Conservation (phyloP, 2,888 invertebrate species). For the Yponomeuta cagnagella region DNA sequence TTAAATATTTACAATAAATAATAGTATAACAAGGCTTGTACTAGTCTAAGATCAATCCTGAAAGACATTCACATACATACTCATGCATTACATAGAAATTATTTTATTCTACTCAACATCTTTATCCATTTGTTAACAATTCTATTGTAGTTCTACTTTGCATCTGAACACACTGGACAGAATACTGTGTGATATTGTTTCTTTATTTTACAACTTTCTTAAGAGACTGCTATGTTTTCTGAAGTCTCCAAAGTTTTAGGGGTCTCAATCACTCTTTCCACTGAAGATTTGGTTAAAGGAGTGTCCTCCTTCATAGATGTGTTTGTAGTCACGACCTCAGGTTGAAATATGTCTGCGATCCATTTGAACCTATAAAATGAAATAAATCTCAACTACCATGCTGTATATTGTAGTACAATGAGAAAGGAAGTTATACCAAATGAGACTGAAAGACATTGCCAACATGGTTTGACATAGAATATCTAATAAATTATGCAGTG, state of each 20-base stretch:
- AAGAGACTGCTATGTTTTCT: background rate
- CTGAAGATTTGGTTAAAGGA: background rate
- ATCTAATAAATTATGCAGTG: background rate
- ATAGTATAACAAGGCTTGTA: background rate
- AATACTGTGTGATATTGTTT: background rate
- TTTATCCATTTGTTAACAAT: too few relatives aligned
- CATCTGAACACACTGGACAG: too few relatives aligned
- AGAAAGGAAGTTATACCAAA: background rate
- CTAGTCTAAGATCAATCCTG: too few relatives aligned
- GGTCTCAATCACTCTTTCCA: background rate
- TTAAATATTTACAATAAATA: background rate
- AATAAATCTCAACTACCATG: conserved; percentile 8
- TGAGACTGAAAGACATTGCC: background rate
- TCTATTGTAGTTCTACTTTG: too few relatives aligned
- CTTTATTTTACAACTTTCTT: background rate
- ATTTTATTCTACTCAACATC: too few relatives aligned
- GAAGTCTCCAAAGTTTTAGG: background rate
- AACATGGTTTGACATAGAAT: background rate
- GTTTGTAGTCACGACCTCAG: background rate
- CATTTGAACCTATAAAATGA: conserved; percentile 52
- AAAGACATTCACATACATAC: too few relatives aligned
- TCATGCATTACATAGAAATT: too few relatives aligned
- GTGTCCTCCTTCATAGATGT: background rate
- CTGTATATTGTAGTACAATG: background rate
- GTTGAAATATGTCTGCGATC: conserved; percentile 50